A percentile compares a stretch with the other conserved stretches of the same genome.
These are phyloP conservation scores for Holotrichia oblita DNA, from an alignment of 1,140 invertebrate species.

Conservation along the genomic window DNA sequence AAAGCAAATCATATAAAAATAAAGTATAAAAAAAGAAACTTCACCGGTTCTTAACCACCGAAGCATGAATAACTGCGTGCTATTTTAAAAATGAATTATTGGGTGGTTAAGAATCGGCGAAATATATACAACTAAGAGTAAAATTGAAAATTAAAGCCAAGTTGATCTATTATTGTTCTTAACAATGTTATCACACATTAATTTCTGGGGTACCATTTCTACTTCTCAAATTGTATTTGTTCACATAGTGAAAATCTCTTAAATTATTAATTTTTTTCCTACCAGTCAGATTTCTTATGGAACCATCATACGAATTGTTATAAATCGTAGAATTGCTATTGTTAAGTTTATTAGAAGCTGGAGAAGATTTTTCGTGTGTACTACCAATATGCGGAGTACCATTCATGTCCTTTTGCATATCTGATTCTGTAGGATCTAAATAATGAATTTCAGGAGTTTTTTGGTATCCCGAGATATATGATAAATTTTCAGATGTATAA, in stretches of 20 bases:
- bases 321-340: background rate
- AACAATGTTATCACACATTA: background rate
- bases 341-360: background rate
- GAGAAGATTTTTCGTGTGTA: background rate
- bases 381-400: background rate
- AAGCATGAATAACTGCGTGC: too few relatives aligned
- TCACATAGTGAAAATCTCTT: background rate
- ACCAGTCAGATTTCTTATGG: background rate
- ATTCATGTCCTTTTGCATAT: conserved; percentile 21
- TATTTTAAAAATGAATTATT: too few relatives aligned
- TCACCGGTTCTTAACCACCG: too few relatives aligned
- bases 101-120: too few relatives aligned
- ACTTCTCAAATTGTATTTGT: conserved; percentile 31
- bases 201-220: conserved; percentile 22
- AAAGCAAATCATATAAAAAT: too few relatives aligned
- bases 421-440: background rate
- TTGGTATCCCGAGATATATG: background rate
- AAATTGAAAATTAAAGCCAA: too few relatives aligned
- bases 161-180: too few relatives aligned
- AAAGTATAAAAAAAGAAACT: too few relatives aligned
- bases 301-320: conserved; percentile 9
- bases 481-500: background rate
- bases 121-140: too few relatives aligned
- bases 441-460: conserved; percentile 18
- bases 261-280: conserved; percentile 26